Evolutionary conservation across 92 coral and sea anemone genomes (phyloP).

Genomic region (Zoanthus sociatus): DNA sequence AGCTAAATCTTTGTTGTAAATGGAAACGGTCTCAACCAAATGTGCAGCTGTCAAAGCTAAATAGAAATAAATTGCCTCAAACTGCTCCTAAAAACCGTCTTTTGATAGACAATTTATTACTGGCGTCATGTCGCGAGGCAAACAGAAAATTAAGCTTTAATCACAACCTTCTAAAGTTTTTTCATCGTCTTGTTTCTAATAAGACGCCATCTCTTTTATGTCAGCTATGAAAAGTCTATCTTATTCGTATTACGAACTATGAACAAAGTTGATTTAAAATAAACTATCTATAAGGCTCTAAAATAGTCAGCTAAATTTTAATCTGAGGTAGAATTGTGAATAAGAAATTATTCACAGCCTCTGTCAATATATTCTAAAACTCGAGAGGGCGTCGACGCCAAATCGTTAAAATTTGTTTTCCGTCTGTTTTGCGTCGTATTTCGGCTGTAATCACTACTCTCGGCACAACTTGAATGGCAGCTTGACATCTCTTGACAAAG

Average conservation of each 20-base stretch:
- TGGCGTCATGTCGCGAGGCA: conserved; percentile 18
- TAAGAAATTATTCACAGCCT: not conserved
- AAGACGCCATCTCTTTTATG: not conserved
- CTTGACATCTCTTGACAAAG: not conserved
- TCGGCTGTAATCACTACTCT: conserved; percentile 14
- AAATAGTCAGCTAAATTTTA: not conserved
- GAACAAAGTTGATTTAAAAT: conserved; percentile 28
- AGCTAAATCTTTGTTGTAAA: not conserved
- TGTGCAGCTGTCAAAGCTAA: conserved; percentile 12
- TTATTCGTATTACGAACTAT: conserved; percentile 6
- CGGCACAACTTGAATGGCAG: not conserved
- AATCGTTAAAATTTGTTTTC: conserved; percentile 20
- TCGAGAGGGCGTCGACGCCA: not conserved
- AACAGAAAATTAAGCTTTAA: not conserved
- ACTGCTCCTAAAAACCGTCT: not conserved
- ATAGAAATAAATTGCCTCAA: conserved; percentile 16
- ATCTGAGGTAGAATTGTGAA: not conserved
- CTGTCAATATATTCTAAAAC: not conserved
- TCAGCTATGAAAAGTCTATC: not conserved
- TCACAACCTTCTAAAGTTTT: not conserved
- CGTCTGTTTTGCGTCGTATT: conserved; percentile 11
- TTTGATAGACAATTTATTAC: conserved; percentile 4
- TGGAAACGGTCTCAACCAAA: conserved; percentile 21
- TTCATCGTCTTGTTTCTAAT: conserved; percentile 2
- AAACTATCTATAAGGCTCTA: not conserved